Conservation (phyloP, 1,140 invertebrate genomes). For the Bombus cullumanus region DNA sequence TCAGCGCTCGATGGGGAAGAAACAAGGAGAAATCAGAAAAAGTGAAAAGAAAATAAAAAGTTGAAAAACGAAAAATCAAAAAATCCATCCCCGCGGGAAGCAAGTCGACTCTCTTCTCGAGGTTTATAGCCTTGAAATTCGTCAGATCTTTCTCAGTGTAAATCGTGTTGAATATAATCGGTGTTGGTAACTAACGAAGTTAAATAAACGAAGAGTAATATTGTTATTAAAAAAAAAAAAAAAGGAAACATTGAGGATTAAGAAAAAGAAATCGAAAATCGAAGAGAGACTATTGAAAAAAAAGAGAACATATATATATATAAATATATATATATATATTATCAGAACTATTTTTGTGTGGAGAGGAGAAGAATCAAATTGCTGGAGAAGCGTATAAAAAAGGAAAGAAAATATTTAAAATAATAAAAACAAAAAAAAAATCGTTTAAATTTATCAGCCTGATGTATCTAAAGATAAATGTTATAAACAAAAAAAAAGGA, state of each 20-base stretch:
- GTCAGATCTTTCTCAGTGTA: slow-evolving; percentile 64
- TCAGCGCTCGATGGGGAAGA: too few relatives aligned
- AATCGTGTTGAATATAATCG: slow-evolving; percentile 69
- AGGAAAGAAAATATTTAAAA: neutral
- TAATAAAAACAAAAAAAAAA: slow-evolving; percentile 14
- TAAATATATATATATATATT: slow-evolving; percentile 46
- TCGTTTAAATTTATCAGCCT: slow-evolving; percentile 55
- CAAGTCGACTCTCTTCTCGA: slow-evolving; percentile 47
- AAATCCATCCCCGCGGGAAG: slow-evolving; percentile 47
- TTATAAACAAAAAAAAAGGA: slow-evolving; percentile 30
- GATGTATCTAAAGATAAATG: slow-evolving; percentile 71
- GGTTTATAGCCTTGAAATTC: slow-evolving; percentile 29
- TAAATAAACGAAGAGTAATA: slow-evolving; percentile 23
- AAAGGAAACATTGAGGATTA: slow-evolving; percentile 12
- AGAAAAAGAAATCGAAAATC: neutral
- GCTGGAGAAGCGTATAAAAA: slow-evolving; percentile 21
- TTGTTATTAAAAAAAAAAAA: slow-evolving; percentile 1
- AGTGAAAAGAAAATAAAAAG: neutral
- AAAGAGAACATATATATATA: slow-evolving; percentile 34
- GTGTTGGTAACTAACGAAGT: slow-evolving; percentile 60
- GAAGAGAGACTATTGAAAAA: slow-evolving; percentile 7
- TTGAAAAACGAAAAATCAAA: slow-evolving; percentile 13
- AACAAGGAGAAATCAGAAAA: neutral
- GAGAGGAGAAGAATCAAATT: slow-evolving; percentile 34
- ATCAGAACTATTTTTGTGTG: slow-evolving; percentile 74